Evolutionary conservation across 2,888 invertebrate genomes (phyloP).

Genomic region (Cremastinae sp.): DNA sequence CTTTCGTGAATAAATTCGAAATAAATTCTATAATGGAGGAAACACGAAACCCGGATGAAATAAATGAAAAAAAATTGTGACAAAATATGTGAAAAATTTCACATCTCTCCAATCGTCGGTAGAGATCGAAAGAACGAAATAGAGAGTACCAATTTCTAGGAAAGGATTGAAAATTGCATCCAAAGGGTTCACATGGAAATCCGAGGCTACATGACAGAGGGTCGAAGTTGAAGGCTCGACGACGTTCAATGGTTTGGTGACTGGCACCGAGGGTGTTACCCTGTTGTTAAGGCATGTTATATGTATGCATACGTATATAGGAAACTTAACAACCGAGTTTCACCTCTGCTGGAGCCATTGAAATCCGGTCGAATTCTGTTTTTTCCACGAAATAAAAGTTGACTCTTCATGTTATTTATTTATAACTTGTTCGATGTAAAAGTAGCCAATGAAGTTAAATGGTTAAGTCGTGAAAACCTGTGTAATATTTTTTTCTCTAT

Average conservation of each 20-base stretch:
- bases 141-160: conserved; percentile 47
- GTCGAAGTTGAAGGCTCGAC: conserved; percentile 56
- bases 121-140: background rate
- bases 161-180: conserved; percentile 62
- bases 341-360: background rate
- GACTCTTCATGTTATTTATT: no score
- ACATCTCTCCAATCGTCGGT: no score
- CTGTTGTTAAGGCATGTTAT: conserved; percentile 61
- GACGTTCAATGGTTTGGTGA: conserved; percentile 74
- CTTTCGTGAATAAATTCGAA: no score
- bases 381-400: no score
- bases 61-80: conserved; percentile 14
- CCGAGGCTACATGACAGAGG: conserved; percentile 37
- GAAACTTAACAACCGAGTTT: conserved; percentile 8
- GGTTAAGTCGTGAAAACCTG: no score
- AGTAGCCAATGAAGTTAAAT: no score
- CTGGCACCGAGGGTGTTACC: conserved; percentile 78
- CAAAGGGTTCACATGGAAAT: conserved; percentile 19
- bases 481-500: no score
- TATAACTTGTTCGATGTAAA: no score
- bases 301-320: conserved; percentile 36
- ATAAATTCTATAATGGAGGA: no score
- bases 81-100: no score
- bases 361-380: background rate
- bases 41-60: no score